Evolutionary conservation across 2,888 invertebrate species (phyloP).

Genomic region (Drosophila eohydei): DNA sequence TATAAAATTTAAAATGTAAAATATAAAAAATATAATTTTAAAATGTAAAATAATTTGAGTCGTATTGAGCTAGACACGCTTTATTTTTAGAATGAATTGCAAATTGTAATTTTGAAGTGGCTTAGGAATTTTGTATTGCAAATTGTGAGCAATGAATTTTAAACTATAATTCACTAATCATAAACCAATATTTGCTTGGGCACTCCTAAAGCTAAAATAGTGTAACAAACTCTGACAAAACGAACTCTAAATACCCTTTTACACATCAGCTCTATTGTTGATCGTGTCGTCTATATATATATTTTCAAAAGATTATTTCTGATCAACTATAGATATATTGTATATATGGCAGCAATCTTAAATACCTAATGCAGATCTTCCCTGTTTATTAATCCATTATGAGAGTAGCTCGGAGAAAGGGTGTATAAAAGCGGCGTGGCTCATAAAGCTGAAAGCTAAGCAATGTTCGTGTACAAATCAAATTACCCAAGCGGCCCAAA

Average conservation of each 20-base stretch:
- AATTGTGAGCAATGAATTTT: neutral
- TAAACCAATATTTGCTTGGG: neutral
- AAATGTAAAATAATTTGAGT: neutral
- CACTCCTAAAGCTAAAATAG: neutral
- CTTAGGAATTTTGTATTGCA: neutral
- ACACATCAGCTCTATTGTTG: neutral
- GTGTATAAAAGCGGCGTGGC: neutral
- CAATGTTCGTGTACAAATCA: conserved; percentile 60
- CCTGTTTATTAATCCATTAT: neutral
- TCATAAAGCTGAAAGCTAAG: conserved; percentile 42
- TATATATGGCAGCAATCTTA: no score
- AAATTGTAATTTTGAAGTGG: neutral
- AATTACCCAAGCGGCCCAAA: conserved; percentile 53
- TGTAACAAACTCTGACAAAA: no score
- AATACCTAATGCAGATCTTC: no score
- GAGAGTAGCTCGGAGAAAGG: neutral
- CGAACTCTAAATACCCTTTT: neutral
- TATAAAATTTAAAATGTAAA: no score
- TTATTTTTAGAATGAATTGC: neutral
- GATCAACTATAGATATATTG: no score
- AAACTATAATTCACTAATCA: neutral
- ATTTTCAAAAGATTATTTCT: no score
- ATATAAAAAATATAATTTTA: neutral
- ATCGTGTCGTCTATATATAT: neutral
- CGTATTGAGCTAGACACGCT: neutral